Percentiles rank a stretch among this genome's conserved stretches.
Conservation (phyloP, 1,140 invertebrate species). For the Panonychus citri region DNA sequence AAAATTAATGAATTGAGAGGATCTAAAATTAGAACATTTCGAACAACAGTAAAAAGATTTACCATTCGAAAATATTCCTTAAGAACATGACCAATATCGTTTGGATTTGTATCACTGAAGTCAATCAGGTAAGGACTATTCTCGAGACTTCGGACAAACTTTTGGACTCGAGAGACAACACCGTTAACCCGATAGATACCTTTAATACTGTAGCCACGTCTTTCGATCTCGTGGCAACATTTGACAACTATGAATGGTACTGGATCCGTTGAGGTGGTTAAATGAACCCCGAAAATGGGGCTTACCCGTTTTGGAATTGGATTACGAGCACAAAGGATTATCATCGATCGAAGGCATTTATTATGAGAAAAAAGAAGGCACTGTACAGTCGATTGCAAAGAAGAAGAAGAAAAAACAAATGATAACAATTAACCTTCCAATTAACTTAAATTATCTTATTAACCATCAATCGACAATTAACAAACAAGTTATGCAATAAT, state of each 20-base stretch:
- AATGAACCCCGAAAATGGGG: background rate
- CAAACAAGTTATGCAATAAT: too few relatives aligned
- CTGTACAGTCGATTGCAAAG: background rate
- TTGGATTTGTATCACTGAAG: constrained; percentile 4
- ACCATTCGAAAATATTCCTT: constrained; percentile 10
- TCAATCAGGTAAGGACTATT: constrained; percentile 9
- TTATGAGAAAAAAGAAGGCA: constrained; percentile 9
- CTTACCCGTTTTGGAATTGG: constrained; percentile 1
- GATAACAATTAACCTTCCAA: too few relatives aligned
- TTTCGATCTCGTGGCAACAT: constrained; percentile 9
- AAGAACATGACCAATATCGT: constrained; percentile 8
- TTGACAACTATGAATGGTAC: constrained; percentile 8
- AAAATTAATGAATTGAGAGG: background rate
- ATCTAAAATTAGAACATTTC: background rate
- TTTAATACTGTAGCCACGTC: constrained; percentile 1
- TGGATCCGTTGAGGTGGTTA: background rate
- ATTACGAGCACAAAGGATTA: constrained; percentile 4
- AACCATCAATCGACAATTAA: too few relatives aligned
- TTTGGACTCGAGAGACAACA: constrained; percentile 6
- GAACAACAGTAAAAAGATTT: background rate
- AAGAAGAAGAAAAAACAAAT: background rate
- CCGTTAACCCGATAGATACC: constrained; percentile 11
- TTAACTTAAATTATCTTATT: too few relatives aligned
- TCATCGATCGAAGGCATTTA: constrained; percentile 7
- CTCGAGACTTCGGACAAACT: constrained; percentile 9